Evolutionary conservation across 2,797 vertebrate species (phyloP), one percentile per base, ranked within the genome.

Genomic region (Silurus lanzhouensis): DNA sequence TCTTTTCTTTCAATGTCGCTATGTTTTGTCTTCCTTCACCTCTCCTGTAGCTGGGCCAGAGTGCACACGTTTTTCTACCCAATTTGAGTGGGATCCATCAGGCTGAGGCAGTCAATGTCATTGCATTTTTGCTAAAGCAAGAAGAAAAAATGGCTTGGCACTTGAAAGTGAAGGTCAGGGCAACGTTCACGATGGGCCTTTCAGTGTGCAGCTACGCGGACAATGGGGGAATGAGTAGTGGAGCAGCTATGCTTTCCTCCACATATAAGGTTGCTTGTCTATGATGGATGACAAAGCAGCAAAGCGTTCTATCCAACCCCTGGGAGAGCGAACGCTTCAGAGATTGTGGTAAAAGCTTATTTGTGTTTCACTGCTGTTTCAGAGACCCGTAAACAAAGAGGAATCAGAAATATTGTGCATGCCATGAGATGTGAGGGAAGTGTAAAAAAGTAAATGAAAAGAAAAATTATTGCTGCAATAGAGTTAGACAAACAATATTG

Each of bases 241-340:
- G 81, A 89, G 81, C 46, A 89, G 82, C 88, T 83, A 58, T 86
- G 57, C 81, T 91, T 90, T 91, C 19, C 9, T 86, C 83, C 68
- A 85, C 84, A 84, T 82, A 66, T 52, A 81, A 66, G n/a, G 78
- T 66, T 66, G 44, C 80, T 87, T 83, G 57, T 82, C 27, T 90
- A 89, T 90, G 91, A 92, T 91, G 85, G 88, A 90, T 88, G 90
- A 90, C 88, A 89, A 87, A 74, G 63, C 90, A 88, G 88, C 87
- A 88, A 87, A 71, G 68, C 88, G 85, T 72, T 88, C 87, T 90
- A 88, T 90, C 85, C n/a, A 4, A n/a, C 77, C 1, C 76, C 67
- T 84, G 90, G 88, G 38, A 38, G 78, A 66, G 61, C 52, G 61
- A 27, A 52, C 7, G 90, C 89, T 82, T 88, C 89, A 84, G 89